phyloP scores from a whole-genome alignment of 2,797 vertebrate species.

The Natrix natrix region DNA sequence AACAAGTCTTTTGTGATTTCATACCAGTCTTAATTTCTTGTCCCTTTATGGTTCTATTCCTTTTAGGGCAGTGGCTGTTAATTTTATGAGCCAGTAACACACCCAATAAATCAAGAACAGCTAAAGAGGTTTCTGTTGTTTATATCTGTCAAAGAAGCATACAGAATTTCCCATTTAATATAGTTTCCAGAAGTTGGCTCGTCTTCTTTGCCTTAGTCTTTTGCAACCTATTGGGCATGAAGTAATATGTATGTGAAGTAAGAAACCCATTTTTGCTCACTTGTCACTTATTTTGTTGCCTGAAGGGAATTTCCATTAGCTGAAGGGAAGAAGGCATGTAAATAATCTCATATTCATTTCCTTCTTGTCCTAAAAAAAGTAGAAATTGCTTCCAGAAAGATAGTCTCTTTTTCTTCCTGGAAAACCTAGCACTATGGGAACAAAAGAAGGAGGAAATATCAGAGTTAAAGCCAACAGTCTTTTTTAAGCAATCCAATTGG shows the following conservation, averaged over 20 bases:
- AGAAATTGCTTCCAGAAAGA: background rate
- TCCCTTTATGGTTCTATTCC: background rate
- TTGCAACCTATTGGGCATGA: background rate
- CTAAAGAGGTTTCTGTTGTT: background rate
- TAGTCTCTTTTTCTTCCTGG: background rate
- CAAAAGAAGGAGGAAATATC: background rate
- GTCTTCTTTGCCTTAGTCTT: background rate
- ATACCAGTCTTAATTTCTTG: background rate
- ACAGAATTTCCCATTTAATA: background rate
- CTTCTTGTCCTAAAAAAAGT: background rate
- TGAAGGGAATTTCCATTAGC: background rate
- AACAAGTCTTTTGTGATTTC: background rate
- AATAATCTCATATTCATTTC: background rate
- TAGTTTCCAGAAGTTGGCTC: background rate
- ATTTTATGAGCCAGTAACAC: background rate
- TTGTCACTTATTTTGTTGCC: slow-evolving; percentile 5
- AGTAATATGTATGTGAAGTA: background rate
- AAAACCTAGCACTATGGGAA: background rate
- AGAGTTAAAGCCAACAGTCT: background rate
- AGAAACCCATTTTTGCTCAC: background rate
- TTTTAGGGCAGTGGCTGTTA: background rate
- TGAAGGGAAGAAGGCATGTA: background rate
- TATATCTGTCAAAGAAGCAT: background rate
- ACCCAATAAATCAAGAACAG: background rate
- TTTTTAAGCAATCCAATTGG: background rate